Base-by-base conservation (phyloP, 2,113 vertebrate species). In the Leptobrachium leishanense region DNA sequence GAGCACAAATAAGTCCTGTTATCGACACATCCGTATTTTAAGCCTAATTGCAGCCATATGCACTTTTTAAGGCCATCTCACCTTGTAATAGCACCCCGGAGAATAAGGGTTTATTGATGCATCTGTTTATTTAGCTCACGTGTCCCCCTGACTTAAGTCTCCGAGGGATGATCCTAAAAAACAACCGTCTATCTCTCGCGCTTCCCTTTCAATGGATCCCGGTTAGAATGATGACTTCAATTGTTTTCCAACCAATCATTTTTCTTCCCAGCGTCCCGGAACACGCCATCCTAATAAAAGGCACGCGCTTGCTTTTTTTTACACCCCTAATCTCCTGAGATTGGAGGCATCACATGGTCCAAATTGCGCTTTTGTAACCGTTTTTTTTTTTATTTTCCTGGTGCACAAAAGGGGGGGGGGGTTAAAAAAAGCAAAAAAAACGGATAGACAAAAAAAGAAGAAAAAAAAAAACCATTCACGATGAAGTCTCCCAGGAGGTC, bases 71-170 rank as follows among this genome's bases (percentile, higher is more conserved):
- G 95, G 92, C 91, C 92, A 92, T 93, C 93, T 92, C 83, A 90
- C 88, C 85, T 88, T 86, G 91, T 94, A 93, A 94, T 92, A 90
- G 93, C 86, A 84, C 94, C 94, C 93, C 42, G 43, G 94, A 91
- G 94, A 93, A 84, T 75, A 86, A 81, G 84, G 92, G 94, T 94
- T 95, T 95, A 95, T 94, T 93, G 95, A 95, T 93, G 92, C 94
- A 94, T 94, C 94, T 95, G 96, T 94, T 94, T 95, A 96, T 92
- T 89, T 90, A 91, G 90, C 88, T 87, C 90, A 91, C 95, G 94
- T 86, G 82, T 88, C 89, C 91, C 85, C 88, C 82, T 83, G 91
- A 90, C 87, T 87, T 84, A 83, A 90, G 92, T 94, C 95, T 94
- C 93, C 15, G 53, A 92, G 91, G 94, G 91, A 90, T 94, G 91